Base-by-base conservation (phyloP, 2,113 vertebrate genomes). In the Gasterosteus aculeatus region DNA sequence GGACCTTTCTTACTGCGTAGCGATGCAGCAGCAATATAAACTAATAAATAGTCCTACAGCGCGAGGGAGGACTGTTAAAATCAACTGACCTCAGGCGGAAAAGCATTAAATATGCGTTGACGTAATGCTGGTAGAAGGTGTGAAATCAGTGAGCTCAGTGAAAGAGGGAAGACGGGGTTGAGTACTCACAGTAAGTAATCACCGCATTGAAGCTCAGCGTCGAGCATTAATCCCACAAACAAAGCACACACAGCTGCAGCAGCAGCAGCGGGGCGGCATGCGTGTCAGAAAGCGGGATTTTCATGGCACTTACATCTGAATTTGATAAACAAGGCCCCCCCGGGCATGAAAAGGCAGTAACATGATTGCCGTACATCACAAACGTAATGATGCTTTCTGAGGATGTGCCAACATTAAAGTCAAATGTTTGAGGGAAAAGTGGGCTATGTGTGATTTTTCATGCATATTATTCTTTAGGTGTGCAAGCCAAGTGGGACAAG, bases 231-330 rank as follows among this genome's bases (percentile, higher is more conserved):
- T 73, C 54, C 3, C 11, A 60, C 35, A 75, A 57, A 51, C 49
- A 51, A 11, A 42, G 60, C n/a, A 22, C 2, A 41, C 16, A 8
- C 22, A 74, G 59, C 46, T 19, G 70, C 59, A 49, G 62, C 33
- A 59, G 64, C 71, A 54, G 53, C 62, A 64, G 46, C 19, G 60
- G 33, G 62, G 54, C 2, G 16, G 33, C 15, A 10, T 60, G 38
- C 29, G 29, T 58, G 72, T 44, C 51, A 76, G 68, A 22, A 80
- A 83, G 80, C 72, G 39, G 42, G 78, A 59, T 81, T 88, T 81
- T 86, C 63, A 83, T 78, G 81, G 84, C 79, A 83, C 77, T 77
- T 79, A 75, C 86, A 81, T 85, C 26, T 86, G 72, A 77, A 76
- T 85, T 86, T 88, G 90, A 83, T 74, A 88, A 83, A 83, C 82